A percentile compares a stretch with the other conserved stretches of the same genome.
phyloP scores from a whole-genome alignment of 35 echinoderm and acorn worm species.

The Chiridota heheva region DNA sequence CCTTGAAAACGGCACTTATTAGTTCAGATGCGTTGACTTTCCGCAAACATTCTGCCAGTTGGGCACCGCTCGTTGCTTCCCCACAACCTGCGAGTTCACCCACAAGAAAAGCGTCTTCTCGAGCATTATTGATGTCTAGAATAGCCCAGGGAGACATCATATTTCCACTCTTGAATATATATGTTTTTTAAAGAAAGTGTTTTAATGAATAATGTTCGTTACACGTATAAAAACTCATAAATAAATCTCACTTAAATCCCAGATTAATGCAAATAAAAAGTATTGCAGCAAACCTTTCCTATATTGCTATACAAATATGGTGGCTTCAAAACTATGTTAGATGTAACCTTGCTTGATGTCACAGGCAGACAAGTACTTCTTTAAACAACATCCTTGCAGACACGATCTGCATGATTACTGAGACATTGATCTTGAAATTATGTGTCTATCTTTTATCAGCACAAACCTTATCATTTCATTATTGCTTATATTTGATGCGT shows the following conservation, averaged over 20 bases:
- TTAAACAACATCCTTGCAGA: too few species aligned
- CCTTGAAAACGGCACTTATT: neutral
- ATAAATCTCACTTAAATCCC: neutral
- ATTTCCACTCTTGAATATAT: constrained; percentile 58
- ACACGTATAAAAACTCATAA: neutral
- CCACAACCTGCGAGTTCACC: constrained; percentile 42
- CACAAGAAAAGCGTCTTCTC: constrained; percentile 20
- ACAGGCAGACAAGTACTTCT: too few species aligned
- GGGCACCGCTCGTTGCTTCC: neutral
- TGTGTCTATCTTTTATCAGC: too few species aligned
- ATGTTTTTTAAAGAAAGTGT: neutral
- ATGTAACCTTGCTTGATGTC: neutral
- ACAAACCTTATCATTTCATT: too few species aligned
- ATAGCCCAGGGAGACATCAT: constrained; percentile 55
- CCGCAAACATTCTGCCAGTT: constrained; percentile 54
- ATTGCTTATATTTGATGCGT: too few species aligned
- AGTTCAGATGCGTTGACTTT: constrained; percentile 15
- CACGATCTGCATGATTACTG: too few species aligned
- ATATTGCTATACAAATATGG: neutral
- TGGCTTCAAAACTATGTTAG: neutral
- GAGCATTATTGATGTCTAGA: constrained; percentile 13
- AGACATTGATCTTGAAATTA: too few species aligned
- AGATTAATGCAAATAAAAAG: neutral
- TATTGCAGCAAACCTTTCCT: too few species aligned
- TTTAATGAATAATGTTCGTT: neutral